Evolutionary conservation across 2,888 invertebrate genomes (phyloP).

Genomic region (Epinotia demarniana): DNA sequence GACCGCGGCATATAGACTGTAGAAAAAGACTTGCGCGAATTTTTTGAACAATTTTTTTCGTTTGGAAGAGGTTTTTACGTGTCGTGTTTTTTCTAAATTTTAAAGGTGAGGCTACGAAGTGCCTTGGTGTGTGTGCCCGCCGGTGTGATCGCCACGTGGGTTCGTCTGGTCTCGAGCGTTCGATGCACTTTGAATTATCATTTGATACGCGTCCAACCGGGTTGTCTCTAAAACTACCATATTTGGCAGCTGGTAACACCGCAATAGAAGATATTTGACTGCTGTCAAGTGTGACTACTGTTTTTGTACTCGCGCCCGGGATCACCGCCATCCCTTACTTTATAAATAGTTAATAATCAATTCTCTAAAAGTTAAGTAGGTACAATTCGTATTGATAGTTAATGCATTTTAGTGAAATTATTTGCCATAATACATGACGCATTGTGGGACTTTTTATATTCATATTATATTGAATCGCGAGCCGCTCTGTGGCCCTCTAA

Average conservation of each 20-base stretch:
- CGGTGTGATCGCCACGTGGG: slow-evolving; percentile 54
- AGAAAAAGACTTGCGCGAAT: slow-evolving; percentile 81
- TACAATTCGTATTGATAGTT: slow-evolving; percentile 70
- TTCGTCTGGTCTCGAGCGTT: slow-evolving; percentile 26
- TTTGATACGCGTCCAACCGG: slow-evolving; percentile 49
- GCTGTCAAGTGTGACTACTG: slow-evolving; percentile 46
- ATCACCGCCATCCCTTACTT: slow-evolving; percentile 42
- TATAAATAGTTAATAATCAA: slow-evolving; percentile 47
- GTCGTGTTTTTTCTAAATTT: slow-evolving; percentile 74
- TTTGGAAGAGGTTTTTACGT: slow-evolving; percentile 75
- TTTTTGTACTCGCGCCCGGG: slow-evolving; percentile 40
- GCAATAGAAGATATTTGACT: slow-evolving; percentile 40
- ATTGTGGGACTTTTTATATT: slow-evolving; percentile 57
- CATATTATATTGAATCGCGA: slow-evolving; percentile 35
- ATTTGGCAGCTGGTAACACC: slow-evolving; percentile 30
- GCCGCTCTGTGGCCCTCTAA: slow-evolving; percentile 30
- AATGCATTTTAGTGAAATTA: slow-evolving; percentile 66
- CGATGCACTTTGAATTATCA: slow-evolving; percentile 29
- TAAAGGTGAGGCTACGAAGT: slow-evolving; percentile 73
- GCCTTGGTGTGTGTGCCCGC: slow-evolving; percentile 72
- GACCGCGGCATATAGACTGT: slow-evolving; percentile 81
- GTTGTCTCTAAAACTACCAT: slow-evolving; percentile 31
- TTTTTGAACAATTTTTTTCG: slow-evolving; percentile 79
- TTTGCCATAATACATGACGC: slow-evolving; percentile 59
- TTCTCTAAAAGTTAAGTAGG: slow-evolving; percentile 72